Conservation (phyloP, 1,140 invertebrate species). For the Andrena cerasifolii region DNA sequence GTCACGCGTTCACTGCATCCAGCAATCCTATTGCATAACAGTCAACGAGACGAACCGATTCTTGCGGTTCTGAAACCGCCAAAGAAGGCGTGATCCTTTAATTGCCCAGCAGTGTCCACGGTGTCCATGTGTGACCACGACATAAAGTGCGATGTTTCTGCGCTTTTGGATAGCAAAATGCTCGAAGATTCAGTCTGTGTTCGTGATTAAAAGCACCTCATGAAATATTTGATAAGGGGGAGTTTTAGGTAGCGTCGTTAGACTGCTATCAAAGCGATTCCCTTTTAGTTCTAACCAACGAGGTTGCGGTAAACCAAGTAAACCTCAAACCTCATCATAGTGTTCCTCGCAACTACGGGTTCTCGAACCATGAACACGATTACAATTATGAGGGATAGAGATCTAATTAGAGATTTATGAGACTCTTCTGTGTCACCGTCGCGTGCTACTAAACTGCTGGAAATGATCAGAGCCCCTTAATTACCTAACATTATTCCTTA, state of each 20-base stretch:
- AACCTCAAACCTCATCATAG: background rate
- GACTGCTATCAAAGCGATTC: background rate
- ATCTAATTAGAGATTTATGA: background rate
- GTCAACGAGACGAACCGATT: constrained; percentile 68
- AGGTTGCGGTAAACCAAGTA: background rate
- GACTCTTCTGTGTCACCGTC: too few relatives aligned
- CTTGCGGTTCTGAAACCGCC: constrained; percentile 66
- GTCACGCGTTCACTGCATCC: constrained; percentile 49
- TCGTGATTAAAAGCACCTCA: background rate
- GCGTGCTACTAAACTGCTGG: too few relatives aligned
- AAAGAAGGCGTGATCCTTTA: too few relatives aligned
- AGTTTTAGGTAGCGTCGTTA: background rate
- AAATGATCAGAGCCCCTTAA: background rate
- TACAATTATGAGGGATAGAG: constrained; percentile 23
- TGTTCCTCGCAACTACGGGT: constrained; percentile 10
- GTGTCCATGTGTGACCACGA: too few relatives aligned
- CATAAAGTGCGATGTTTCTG: too few relatives aligned
- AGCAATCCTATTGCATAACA: constrained; percentile 62
- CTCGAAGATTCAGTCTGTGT: background rate
- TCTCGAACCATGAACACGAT: constrained; percentile 20
- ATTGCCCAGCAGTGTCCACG: too few relatives aligned
- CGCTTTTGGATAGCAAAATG: too few relatives aligned
- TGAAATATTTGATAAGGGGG: background rate
- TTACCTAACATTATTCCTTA: constrained; percentile 13
- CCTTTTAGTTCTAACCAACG: constrained; percentile 39